Evolutionary conservation across 1,140 invertebrate species (phyloP), one percentile per base, ranked within the genome.

Genomic region (Lucilia sericata): DNA sequence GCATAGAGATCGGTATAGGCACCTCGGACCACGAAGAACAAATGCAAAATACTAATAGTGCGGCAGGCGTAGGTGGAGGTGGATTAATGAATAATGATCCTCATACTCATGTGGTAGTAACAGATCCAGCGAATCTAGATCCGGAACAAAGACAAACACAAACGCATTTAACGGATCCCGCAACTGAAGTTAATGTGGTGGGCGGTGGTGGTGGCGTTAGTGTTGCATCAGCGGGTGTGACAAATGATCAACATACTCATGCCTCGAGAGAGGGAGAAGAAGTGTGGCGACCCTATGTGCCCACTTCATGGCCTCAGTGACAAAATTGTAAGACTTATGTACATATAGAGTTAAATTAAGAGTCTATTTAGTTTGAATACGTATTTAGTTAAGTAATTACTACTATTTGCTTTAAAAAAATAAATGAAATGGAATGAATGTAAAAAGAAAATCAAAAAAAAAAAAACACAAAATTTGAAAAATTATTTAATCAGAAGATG

Each of bases 1-100:
- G 87, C 80, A 93, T 93, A 78, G 93, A 93, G 78, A 93, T 93
- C 49, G 91, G 88, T 5, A 86, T 91, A 42, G 91, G 89, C 9
- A 84, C 86, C 7, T 86, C 87, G 3, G 74, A 87, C 47, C 86
- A 87, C 36, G 85, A 86, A 36, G 51, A 51, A 17, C 51, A 65
- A 49, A 78, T 83, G 47, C 83, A 85, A n/a, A 74, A 85, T 49
- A 21, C 36, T 10, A 82, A 82, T 49, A 84, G 3, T 30, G 25
- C 55, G 12, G 78, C 19, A 2, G 36, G 78, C 19, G 78, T 34
- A 5, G n/a, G 25, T 30, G 25, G 36, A 30, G 78, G 13, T 1
- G 36, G 78, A 13, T 42, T 36, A 7, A 19, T 70, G 65, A 25
- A 25, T 70, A 7, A 9, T 80, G 82, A 83, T 65, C 55, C 80